Evolutionary conservation across 1,140 invertebrate genomes (phyloP), one percentile per base, ranked within the genome.

Genomic region (Gryllus bimaculatus): DNA sequence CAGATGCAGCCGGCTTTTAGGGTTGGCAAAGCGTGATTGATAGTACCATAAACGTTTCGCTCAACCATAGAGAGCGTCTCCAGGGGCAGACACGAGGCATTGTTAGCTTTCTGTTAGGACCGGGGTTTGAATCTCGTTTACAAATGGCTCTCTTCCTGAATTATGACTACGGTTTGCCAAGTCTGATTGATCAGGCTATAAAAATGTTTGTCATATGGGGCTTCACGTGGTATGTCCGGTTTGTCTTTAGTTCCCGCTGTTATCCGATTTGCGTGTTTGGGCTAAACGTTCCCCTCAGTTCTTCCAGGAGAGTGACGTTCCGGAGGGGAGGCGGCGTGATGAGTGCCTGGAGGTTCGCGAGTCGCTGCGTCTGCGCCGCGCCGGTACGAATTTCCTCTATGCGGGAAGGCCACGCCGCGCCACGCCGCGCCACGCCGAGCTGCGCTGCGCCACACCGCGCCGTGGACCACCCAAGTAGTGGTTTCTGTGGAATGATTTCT

Each of bases 21-120:
- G 18, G 54, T 66, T 66, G 54, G 54, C 54, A 66, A 66, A 66
- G 54, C 54, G 54, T 66, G 54, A 66, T 66, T 66, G 54, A 66
- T 66, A 66, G 54, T 66, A 66, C 54, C 54, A 66, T 66, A 66
- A 66, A 66, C 54, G 54, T 66, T 66, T 66, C 18, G 54, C 54
- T 66, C 54, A 18, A 3, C 54, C 54, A 66, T 66, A 66, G 54
- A 66, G 54, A 66, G 10, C 54, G 54, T 18, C 54, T 66, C 54
- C 54, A 18, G 54, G 7, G 54, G 54, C 54, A 66, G 54, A 66
- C 10, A 66, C 18, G 54, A 66, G 54, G 54, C 54, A 13, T 66
- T 66, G 54, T 66, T 66, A 18, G 18, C 0, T 66, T 66, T 3
- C 54, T 13, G 54, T 18, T 66, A 66, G 54, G 18, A 66, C 54